Base-by-base conservation (phyloP, 2,797 vertebrate genomes). In the Platyrinchus mystaceus region DNA sequence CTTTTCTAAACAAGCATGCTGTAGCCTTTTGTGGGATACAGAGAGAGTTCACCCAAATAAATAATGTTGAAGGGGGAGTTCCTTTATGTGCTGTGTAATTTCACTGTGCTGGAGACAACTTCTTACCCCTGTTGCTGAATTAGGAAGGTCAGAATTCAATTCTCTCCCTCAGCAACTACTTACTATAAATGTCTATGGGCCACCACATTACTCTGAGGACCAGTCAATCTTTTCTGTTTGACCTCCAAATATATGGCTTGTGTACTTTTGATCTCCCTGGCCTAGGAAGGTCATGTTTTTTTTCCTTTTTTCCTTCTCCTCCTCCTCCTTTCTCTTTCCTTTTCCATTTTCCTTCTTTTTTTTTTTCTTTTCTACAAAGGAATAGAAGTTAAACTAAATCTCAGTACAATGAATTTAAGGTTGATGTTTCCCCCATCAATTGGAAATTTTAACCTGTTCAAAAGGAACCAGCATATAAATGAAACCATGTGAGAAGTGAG, bases 1-100 rank as follows among this genome's bases (percentile, higher is more conserved):
- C 59, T 96, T 95, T 97, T 94, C 96, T 97, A 98, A 98, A 97
- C 95, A 96, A 96, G 96, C 94, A 93, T 91, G 73, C 89, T 37
- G 41, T 81, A 94, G 81, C 92, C 60, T 97, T 96, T 97, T 82
- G 91, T 92, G 94, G 94, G 96, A 97, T 92, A 97, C 94, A 97
- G 87, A 94, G 67, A 96, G 73, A 92, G 78, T 96, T 96, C 91
- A 96, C 95, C 39, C 79, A 96, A 95, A 98, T 98, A 98, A 98
- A 98, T 97, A 97, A 97, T 59, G 69, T 83, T 47, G 66, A 95
- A 95, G 87, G 90, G 95, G 91, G 96, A 97, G 95, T 93, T 89
- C 82, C 92, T 96, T 74, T 84, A 87, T 78, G 53, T 36, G 50
- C 78, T 84, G 36, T 39, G 36, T 52, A 95, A 97, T 95, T 94